Evolutionary conservation across 2,797 vertebrate species (phyloP), one percentile per base, ranked within the genome.

Genomic region (Melanotaenia pygmaea): DNA sequence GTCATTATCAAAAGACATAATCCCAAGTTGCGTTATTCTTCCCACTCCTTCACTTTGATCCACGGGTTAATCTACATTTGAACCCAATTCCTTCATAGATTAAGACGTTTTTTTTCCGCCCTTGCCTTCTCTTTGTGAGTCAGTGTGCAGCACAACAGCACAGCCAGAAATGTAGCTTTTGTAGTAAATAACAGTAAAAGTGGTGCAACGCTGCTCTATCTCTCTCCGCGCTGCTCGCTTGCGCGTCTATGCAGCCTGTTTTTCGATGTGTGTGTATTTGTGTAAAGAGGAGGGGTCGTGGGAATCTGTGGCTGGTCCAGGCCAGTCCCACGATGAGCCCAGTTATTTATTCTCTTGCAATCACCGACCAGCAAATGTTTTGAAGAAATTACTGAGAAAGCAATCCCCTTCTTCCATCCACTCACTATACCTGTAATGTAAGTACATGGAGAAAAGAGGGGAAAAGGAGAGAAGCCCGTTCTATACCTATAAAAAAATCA

Each of bases 261-360:
- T 83, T 72, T 77, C 68, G 57, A 38, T 62, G 28, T 57, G 59
- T 26, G 58, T 67, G 72, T 61, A 53, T 34, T n/a, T 18, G 50
- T 73, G 79, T 34, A 68, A 4, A 81, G 82, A 86, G 84, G 87
- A 89, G 88, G 89, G 93, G 93, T 94, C 93, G 93, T 95, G 94
- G 93, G 93, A 95, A 94, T 89, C 75, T 70, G 78, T 69, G 79
- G 72, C 74, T 79, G 73, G 81, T 82, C 79, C 87, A 77, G 85
- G 81, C 87, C 87, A 88, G 88, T 94, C 94, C 92, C 94, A 94
- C 91, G 85, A 71, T 80, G 82, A 82, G 72, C 66, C 53, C 66
- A 30, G 83, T 86, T 90, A 87, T 92, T 89, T 90, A 90, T 92
- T 90, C 88, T 87, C 84, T 77, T 77, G 83, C 64, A 65, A 79